Base-by-base conservation (phyloP, 1,140 invertebrate genomes). In the Drosophila suzukii region DNA sequence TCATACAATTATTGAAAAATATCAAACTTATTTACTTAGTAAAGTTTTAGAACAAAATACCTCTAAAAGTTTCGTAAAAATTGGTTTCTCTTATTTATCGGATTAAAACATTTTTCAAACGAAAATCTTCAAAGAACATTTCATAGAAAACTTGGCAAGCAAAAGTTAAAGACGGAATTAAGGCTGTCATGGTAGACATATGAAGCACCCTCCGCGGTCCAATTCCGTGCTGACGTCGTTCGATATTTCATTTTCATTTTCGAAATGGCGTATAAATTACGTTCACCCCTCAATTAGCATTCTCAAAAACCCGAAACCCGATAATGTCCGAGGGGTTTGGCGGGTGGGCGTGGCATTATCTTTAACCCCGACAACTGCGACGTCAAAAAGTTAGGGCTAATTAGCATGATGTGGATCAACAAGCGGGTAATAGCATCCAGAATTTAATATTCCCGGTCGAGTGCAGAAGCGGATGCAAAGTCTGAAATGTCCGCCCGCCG, bases 371-470 rank as follows among this genome's bases (percentile, higher is more conserved):
- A 24, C 51, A 68, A 70, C 34, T 57, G 43, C 51, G 65, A 70
- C 67, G 65, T 71, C 67, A 58, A 70, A 56, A 71, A 71, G 65
- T 71, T 57, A 36, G 12, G 65, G 65, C 67, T 71, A 71, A 71
- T 71, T 71, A 71, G 67, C 67, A 71, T 71, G 67, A 71, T 71
- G 67, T 71, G 67, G 67, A 71, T 71, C 67, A 71, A 71, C 67
- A 70, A 71, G 67, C 67, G 34, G 51, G 63, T 56, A 71, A 57
- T 57, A 58, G 51, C 65, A 57, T 70, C 67, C 15, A 57, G 53
- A 71, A 71, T 71, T 71, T 71, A 71, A 57, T 57, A 57, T 57
- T 70, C 65, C 65, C 60, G 20, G 20, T 15, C 20, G 43, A 49
- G 27, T 39, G 65, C 36, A n/a, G 8, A 62, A 57, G 65, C 63